phyloP scores from a whole-genome alignment of 1,140 invertebrate species.

The Drosophila setifemur region DNA sequence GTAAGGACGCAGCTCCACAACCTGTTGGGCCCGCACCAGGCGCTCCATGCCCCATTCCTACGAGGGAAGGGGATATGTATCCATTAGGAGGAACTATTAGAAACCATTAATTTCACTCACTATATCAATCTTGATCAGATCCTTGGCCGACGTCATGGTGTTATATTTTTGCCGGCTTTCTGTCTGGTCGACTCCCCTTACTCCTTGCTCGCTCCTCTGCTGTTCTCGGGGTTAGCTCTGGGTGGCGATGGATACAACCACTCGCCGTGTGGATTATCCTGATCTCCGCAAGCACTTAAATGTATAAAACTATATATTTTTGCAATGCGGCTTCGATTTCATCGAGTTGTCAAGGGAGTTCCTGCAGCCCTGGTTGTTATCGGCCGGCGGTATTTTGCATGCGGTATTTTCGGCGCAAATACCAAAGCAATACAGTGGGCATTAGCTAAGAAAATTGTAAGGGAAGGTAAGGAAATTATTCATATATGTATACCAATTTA shows the following conservation, averaged over 20 bases:
- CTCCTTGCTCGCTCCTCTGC: not conserved
- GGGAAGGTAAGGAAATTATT: too few species aligned
- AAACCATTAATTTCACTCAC: constrained; percentile 47
- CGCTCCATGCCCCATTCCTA: constrained; percentile 95
- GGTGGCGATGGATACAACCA: too few species aligned
- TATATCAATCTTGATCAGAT: constrained; percentile 81
- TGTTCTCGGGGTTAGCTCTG: too few species aligned
- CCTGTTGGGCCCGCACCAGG: constrained; percentile 89
- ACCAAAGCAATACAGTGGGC: too few species aligned
- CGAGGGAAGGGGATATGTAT: not conserved
- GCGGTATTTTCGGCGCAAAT: too few species aligned
- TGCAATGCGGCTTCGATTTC: constrained; percentile 12
- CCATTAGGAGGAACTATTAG: not conserved
- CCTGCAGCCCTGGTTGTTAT: too few species aligned
- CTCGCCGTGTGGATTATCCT: not conserved
- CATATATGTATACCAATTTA: too few species aligned
- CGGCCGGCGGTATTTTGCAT: too few species aligned
- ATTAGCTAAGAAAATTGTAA: too few species aligned
- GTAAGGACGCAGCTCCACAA: constrained; percentile 92
- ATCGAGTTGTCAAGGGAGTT: not conserved
- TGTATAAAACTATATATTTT: not conserved
- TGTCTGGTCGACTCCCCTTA: not conserved
- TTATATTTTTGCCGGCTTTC: constrained; percentile 13
- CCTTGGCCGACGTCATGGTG: constrained; percentile 65
- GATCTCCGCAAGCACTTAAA: not conserved